Evolutionary conservation across 2,888 invertebrate species (phyloP).

Genomic region (Punctoribates punctum): DNA sequence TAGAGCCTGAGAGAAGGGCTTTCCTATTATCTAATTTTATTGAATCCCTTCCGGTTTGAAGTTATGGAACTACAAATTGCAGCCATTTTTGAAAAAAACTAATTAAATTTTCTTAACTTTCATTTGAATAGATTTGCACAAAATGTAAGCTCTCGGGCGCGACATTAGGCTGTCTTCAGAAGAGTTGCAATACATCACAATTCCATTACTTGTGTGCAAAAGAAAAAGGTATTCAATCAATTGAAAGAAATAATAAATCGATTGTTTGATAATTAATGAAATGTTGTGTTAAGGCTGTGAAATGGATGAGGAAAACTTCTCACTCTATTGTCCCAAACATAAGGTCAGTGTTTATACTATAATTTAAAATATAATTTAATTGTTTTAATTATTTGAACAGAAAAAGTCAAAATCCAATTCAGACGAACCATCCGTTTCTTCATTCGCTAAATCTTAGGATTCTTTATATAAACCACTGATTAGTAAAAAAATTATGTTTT

Average conservation of each 20-base stretch:
- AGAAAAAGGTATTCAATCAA: conserved; percentile 46
- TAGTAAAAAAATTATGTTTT: not conserved
- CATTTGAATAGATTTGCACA: conserved; percentile 47
- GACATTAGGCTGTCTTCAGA: conserved; percentile 50
- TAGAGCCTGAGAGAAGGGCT: too few relatives aligned
- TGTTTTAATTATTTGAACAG: not conserved
- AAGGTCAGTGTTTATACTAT: conserved; percentile 49
- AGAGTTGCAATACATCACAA: conserved; percentile 48
- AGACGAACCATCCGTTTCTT: conserved; percentile 32
- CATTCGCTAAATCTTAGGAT: not conserved
- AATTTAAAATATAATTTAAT: not conserved
- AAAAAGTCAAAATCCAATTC: conserved; percentile 13
- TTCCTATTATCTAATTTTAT: too few relatives aligned
- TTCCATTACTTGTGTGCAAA: conserved; percentile 50
- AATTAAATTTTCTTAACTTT: conserved; percentile 1
- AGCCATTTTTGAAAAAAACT: not conserved
- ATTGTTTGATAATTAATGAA: conserved; percentile 42
- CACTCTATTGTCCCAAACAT: conserved; percentile 55
- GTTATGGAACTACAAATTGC: too few relatives aligned
- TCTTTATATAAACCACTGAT: not conserved
- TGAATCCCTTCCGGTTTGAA: too few relatives aligned
- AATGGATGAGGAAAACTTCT: conserved; percentile 55
- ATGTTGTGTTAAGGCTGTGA: conserved; percentile 51
- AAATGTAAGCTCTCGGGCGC: conserved; percentile 50
- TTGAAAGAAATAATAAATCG: too few relatives aligned